phyloP scores from a whole-genome alignment of 2,797 vertebrate species.

The Sebastes oblongus region DNA sequence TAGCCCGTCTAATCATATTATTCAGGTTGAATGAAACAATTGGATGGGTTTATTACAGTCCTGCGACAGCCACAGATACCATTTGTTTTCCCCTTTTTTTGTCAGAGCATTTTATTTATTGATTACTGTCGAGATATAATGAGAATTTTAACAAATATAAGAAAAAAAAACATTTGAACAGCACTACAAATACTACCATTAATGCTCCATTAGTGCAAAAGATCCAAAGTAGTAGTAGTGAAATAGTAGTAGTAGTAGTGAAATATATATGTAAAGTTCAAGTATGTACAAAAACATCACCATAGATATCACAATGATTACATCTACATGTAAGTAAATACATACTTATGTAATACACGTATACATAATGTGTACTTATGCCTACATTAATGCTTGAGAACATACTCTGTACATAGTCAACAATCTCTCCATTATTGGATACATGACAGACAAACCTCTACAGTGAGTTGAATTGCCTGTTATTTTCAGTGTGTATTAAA shows the following conservation, averaged over 20 bases:
- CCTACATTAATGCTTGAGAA: background rate
- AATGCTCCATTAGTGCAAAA: background rate
- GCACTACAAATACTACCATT: too few species aligned
- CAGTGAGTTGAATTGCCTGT: background rate
- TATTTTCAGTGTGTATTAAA: background rate
- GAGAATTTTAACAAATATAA: too few species aligned
- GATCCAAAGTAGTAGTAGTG: background rate
- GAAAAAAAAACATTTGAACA: too few species aligned
- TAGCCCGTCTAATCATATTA: too few species aligned
- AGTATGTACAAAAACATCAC: background rate
- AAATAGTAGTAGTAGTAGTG: too few species aligned
- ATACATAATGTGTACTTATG: background rate
- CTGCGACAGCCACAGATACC: too few species aligned
- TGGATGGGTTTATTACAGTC: too few species aligned
- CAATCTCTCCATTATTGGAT: background rate
- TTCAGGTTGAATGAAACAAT: too few species aligned
- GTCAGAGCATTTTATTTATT: too few species aligned
- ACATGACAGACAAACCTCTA: background rate
- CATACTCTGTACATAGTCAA: background rate
- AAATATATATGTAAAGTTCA: background rate
- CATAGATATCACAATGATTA: background rate
- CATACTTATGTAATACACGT: background rate
- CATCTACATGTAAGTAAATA: background rate
- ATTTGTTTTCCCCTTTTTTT: too few species aligned
- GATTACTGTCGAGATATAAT: too few species aligned